Evolutionary conservation across 2,113 vertebrate species (phyloP), one percentile per base, ranked within the genome.

Genomic region (Dromaius novaehollandiae): DNA sequence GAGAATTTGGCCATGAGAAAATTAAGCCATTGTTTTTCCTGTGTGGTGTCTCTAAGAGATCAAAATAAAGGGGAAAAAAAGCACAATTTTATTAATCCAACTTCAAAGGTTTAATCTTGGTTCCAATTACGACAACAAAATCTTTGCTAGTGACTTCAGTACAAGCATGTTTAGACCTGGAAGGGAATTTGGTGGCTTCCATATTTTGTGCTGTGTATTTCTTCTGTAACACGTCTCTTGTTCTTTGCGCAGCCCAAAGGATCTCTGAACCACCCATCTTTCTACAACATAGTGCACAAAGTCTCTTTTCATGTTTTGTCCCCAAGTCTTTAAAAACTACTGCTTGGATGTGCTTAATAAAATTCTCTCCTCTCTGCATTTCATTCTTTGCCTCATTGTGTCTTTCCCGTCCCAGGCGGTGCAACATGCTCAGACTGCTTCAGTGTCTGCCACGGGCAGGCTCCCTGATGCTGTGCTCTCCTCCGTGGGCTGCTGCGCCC

Each of bases 391-490:
- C 38, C 7, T 42, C 12, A 51, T 36, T 51, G 4, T 74, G 22
- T 44, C 34, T 66, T 88, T 93, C 58, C 24, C 4, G 25, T 53
- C 61, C 13, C 48, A 65, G 28, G 44, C 24, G 40, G 1, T 69
- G 18, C 16, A 74, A 66, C 12, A 25, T 40, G 7, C 14, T 83
- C 48, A 73, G 88, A 61, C 66, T 82, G 30, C 55, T 93, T 22
- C 17, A 80, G 40, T 21, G 25, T 48, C 42, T 13, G 21, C 3
- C 0, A 8, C 5, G 26, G 18, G 8, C 20, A 71, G 1, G 9
- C 36, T 70, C 36, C 26, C 17, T 8, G 6, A 48, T 26, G 36
- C 0, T 2, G 26, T 1, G 0, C n/a, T 83, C 53, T 17, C 25
- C 17, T 92, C 8, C 17, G 3, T 26, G 42, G 25, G 13, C 15